phyloP scores from a whole-genome alignment of 2,113 vertebrate genomes.

The Mohoua ochrocephala region DNA sequence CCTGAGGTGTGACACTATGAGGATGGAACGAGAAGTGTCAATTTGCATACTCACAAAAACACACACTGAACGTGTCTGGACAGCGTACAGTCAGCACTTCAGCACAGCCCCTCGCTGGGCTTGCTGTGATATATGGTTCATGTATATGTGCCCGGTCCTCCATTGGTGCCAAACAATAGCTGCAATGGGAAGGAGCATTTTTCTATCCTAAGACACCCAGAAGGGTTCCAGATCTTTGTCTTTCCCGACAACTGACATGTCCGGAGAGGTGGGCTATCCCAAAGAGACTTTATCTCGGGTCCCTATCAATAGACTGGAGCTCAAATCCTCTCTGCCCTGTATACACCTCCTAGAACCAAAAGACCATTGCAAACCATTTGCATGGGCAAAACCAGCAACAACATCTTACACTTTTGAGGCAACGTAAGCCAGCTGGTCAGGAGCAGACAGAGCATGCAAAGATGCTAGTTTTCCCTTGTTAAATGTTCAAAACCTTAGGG shows the following conservation, averaged over 20 bases:
- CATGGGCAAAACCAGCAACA: neutral
- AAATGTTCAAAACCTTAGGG: neutral
- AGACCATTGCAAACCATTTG: neutral
- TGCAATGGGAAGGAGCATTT: neutral
- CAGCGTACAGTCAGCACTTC: neutral
- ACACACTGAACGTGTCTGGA: fast-evolving
- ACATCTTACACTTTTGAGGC: neutral
- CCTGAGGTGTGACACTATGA: neutral
- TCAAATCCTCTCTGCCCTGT: neutral
- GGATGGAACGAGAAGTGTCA: fast-evolving
- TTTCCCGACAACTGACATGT: neutral
- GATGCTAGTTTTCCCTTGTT: neutral
- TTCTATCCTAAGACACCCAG: neutral
- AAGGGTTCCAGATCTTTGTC: neutral
- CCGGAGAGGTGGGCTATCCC: fast-evolving
- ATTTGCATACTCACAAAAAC: neutral
- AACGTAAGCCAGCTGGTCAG: fast-evolving
- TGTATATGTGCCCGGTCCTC: neutral
- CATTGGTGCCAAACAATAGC: fast-evolving
- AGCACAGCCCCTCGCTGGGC: fast-evolving
- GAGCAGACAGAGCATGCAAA: neutral
- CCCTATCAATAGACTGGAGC: too few species aligned
- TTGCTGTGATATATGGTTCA: fast-evolving
- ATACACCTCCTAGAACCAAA: neutral
- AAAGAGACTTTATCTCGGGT: neutral